Percentiles rank a stretch among this genome's conserved stretches.
These are phyloP conservation scores for Agonum fuliginosum DNA, from an alignment of 2,888 invertebrate genomes.

Conservation along the genomic window DNA sequence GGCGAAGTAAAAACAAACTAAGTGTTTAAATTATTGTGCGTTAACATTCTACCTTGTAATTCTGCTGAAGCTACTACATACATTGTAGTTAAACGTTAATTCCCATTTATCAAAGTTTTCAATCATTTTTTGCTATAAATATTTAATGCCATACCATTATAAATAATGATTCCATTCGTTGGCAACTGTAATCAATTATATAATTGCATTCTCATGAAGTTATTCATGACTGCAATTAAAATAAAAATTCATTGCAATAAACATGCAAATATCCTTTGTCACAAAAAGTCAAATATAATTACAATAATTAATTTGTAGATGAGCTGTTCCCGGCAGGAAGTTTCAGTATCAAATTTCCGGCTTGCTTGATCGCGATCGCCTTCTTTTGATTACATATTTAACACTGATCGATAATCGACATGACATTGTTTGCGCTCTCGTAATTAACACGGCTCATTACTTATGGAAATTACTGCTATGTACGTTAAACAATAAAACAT, in stretches of 20 bases:
- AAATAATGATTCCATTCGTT: background rate
- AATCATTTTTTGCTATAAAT: too few species aligned
- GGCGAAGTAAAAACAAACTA: too few species aligned
- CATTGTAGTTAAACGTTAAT: too few species aligned
- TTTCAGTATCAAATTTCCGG: constrained; percentile 33
- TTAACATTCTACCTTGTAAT: too few species aligned
- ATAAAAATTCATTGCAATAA: background rate
- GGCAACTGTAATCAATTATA: background rate
- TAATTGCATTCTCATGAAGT: background rate
- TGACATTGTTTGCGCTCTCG: constrained; percentile 51
- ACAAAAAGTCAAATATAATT: constrained; percentile 9
- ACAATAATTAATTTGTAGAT: constrained; percentile 36
- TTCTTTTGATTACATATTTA: constrained; percentile 51
- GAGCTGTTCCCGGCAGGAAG: constrained; percentile 2
- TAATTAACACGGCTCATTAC: constrained; percentile 58
- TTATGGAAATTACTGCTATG: constrained; percentile 55
- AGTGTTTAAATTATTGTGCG: too few species aligned
- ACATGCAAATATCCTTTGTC: background rate
- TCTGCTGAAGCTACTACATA: too few species aligned
- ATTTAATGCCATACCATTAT: background rate
- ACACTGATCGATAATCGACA: constrained; percentile 54
- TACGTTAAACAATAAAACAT: constrained; percentile 48
- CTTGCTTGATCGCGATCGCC: constrained; percentile 5
- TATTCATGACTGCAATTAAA: background rate
- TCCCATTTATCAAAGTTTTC: too few species aligned